These are phyloP conservation scores for Platysternon megacephalum DNA, from an alignment of 2,113 vertebrate genomes.

Conservation along the genomic window DNA sequence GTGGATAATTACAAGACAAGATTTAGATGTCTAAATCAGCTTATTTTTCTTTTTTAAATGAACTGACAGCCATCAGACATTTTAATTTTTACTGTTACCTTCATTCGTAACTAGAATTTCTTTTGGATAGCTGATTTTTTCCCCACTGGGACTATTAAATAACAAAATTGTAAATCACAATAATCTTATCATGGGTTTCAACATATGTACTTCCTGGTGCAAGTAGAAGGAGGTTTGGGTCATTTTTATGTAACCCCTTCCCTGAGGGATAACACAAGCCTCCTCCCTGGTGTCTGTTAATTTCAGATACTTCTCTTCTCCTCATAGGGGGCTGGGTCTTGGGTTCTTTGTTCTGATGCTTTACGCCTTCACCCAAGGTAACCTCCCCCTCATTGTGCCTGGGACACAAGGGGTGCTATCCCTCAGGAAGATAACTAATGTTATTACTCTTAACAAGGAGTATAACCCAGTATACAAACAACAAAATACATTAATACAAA, in stretches of 20 bases:
- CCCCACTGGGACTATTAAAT: not conserved
- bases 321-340: not conserved
- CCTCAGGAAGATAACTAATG: not conserved
- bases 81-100: not conserved
- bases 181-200: not conserved
- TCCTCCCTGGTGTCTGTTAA: not conserved
- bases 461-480: not conserved
- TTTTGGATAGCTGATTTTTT: not conserved
- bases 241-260: not conserved
- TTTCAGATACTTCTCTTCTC: not conserved
- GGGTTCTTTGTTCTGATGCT: not conserved
- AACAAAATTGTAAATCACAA: not conserved
- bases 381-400: not conserved
- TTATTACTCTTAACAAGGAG: not conserved
- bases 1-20: not conserved
- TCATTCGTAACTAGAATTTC: not conserved
- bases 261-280: not conserved
- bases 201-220: not conserved
- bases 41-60: not conserved
- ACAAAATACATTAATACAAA: no score
- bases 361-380: not conserved
- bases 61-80: not conserved
- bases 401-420: not conserved
- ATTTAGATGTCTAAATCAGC: not conserved
- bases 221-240: not conserved